Evolutionary conservation across 1,140 invertebrate species (phyloP).

Genomic region (Drosophila sucinea): DNA sequence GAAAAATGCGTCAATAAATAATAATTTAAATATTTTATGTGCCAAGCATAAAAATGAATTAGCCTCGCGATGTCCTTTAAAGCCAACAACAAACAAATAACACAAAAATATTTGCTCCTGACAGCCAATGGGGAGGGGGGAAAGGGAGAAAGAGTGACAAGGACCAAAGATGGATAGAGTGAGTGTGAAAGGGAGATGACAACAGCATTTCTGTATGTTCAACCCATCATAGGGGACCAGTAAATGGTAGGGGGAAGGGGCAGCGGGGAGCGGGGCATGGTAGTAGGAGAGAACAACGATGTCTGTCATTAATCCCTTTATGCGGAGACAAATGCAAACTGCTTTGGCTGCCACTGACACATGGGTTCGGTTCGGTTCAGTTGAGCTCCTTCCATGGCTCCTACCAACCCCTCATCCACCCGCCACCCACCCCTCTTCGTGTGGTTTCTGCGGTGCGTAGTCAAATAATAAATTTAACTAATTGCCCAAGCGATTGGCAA

Average conservation of each 20-base stretch:
- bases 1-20: constrained; percentile 71
- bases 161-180: neutral
- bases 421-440: constrained; percentile 26
- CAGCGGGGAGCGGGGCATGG: neutral
- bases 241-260: too few relatives aligned
- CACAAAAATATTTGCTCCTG: constrained; percentile 1
- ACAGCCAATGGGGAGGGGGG: neutral
- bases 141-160: constrained; percentile 2
- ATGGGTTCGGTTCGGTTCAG: constrained; percentile 24
- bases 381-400: constrained; percentile 12
- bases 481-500: constrained; percentile 69
- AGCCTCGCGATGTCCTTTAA: constrained; percentile 55
- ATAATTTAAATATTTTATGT: constrained; percentile 74
- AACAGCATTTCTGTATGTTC: constrained; percentile 50
- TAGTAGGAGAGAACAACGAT: constrained; percentile 14
- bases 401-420: neutral
- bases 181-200: constrained; percentile 32
- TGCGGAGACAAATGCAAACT: constrained; percentile 73
- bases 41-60: constrained; percentile 68
- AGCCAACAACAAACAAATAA: constrained; percentile 36
- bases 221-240: constrained; percentile 23
- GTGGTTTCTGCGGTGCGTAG: constrained; percentile 71
- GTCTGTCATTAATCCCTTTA: constrained; percentile 75
- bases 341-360: constrained; percentile 53
- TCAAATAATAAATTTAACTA: constrained; percentile 81